phyloP scores from a whole-genome alignment of 2,113 vertebrate species.

The Amblyopsis rosae region DNA sequence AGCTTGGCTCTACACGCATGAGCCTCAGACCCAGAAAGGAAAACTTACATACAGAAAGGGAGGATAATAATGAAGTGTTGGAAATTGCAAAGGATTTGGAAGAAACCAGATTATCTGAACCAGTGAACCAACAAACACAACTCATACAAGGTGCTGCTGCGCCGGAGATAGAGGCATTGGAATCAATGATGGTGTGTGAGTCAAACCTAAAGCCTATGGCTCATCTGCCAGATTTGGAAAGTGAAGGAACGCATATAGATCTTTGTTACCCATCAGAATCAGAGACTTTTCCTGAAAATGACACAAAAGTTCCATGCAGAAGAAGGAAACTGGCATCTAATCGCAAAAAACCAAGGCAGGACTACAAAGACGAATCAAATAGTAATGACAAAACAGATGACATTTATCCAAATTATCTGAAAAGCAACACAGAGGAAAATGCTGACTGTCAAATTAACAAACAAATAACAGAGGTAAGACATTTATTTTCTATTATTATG shows the following conservation, averaged over 20 bases:
- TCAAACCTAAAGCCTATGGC: not conserved
- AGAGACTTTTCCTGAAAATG: constrained; percentile 13
- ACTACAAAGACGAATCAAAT: constrained; percentile 22
- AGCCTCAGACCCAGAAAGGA: constrained; percentile 29
- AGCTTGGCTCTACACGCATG: constrained; percentile 62
- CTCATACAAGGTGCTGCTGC: not conserved
- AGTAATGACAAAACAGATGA: constrained; percentile 7
- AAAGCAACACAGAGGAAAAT: constrained; percentile 11
- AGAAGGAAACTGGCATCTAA: constrained; percentile 76
- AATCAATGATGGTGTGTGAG: constrained; percentile 16
- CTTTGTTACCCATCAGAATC: not conserved
- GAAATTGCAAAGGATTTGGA: not conserved
- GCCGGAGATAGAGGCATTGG: constrained; percentile 15
- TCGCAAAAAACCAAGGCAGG: constrained; percentile 51
- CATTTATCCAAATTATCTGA: constrained; percentile 4
- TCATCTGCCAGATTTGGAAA: constrained; percentile 4
- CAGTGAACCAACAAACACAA: not conserved
- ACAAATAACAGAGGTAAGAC: not conserved
- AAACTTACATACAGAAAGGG: constrained; percentile 18
- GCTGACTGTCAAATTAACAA: no score
- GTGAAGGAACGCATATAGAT: constrained; percentile 23
- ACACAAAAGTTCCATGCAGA: constrained; percentile 28
- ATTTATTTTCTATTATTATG: no score
- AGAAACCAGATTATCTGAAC: not conserved
- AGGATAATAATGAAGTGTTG: constrained; percentile 12